These are phyloP conservation scores for Donacobius atricapilla DNA, from an alignment of 2,113 vertebrate species.

Conservation along the genomic window DNA sequence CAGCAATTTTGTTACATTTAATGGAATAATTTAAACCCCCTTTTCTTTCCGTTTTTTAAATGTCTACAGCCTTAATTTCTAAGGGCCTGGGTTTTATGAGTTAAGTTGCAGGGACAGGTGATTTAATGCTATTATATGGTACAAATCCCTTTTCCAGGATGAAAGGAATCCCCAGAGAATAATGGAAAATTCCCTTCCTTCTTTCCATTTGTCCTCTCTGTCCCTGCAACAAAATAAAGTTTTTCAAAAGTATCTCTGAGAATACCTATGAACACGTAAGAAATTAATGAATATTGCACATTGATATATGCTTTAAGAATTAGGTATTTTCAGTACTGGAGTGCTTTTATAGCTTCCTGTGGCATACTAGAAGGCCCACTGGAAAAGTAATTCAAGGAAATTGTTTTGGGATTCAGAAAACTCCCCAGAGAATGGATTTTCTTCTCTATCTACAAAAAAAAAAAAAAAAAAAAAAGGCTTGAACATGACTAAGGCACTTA, in stretches of 20 bases:
- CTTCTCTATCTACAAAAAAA: background rate
- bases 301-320: background rate
- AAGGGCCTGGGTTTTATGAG: background rate
- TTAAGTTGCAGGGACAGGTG: background rate
- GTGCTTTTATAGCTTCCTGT: background rate
- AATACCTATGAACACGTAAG: background rate
- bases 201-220: background rate
- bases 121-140: background rate
- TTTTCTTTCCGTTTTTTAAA: background rate
- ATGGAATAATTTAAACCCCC: background rate
- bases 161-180: background rate
- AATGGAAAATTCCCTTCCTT: background rate
- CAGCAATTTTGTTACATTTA: background rate
- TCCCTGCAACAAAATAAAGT: background rate
- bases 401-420: background rate
- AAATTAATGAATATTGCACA: background rate
- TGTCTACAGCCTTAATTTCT: background rate
- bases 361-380: background rate
- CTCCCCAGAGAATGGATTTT: background rate
- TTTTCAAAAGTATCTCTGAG: background rate
- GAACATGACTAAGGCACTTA: background rate
- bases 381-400: background rate
- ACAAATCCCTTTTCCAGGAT: conserved; percentile 5
- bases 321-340: background rate
- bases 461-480: no score